A percentile compares a stretch with the other conserved stretches of the same genome.
phyloP scores from a whole-genome alignment of 2,113 vertebrate genomes.

The Epinephelus lanceolatus region DNA sequence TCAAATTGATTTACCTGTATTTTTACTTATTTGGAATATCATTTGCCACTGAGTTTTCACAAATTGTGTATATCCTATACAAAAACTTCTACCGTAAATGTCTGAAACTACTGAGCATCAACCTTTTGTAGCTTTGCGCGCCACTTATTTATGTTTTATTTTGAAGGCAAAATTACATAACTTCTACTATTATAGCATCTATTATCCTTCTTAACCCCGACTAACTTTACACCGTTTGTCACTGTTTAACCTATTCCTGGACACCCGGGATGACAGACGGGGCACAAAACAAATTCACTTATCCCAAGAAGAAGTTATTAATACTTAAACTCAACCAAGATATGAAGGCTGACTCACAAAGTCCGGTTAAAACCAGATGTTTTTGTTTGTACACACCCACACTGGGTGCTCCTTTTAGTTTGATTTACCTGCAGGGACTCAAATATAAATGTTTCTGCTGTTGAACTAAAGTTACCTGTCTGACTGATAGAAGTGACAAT shows the following conservation, averaged over 20 bases:
- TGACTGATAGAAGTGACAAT: not conserved
- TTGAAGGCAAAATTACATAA: conserved; percentile 33
- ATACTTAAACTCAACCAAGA: not conserved
- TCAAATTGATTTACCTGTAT: not conserved
- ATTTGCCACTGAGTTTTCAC: rapidly evolving
- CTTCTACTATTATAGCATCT: no score
- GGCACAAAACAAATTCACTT: not conserved
- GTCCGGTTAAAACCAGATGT: not conserved
- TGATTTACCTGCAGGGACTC: not conserved
- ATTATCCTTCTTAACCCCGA: not conserved
- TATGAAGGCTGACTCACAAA: not conserved
- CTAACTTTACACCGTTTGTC: conserved; percentile 15
- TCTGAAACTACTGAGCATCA: not conserved
- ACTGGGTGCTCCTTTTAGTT: not conserved
- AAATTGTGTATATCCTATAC: not conserved
- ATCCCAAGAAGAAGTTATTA: not conserved
- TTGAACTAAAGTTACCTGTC: not conserved
- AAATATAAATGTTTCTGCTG: not conserved
- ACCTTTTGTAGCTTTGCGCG: not conserved
- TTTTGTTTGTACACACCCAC: not conserved
- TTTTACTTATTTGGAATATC: not conserved
- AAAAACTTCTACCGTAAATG: rapidly evolving
- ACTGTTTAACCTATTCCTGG: not conserved
- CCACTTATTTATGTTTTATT: conserved; percentile 22
- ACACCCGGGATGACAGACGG: not conserved